These are phyloP conservation scores for Anneissia japonica DNA, from an alignment of 35 echinoderm and acorn worm genomes.

Conservation along the genomic window DNA sequence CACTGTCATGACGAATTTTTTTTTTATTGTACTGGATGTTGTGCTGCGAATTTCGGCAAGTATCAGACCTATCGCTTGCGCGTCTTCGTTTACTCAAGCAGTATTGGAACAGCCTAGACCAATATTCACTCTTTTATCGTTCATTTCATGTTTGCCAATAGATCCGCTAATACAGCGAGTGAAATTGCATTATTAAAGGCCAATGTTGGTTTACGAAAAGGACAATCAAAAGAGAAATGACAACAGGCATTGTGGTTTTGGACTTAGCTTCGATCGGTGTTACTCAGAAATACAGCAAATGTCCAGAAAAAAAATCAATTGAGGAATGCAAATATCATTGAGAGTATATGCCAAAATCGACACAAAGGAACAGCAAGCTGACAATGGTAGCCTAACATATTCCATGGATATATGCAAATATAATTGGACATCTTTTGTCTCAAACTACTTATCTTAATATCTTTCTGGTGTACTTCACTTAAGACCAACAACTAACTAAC, in stretches of 20 bases:
- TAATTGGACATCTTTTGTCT: too few relatives aligned
- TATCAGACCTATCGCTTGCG: not conserved
- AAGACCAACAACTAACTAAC: too few relatives aligned
- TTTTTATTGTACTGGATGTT: not conserved
- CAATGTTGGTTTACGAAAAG: not conserved
- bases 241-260: not conserved
- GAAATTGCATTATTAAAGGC: not conserved
- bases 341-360: not conserved
- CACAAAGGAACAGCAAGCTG: not conserved
- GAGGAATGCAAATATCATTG: not conserved
- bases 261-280: not conserved
- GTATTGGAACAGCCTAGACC: not conserved
- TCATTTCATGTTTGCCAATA: not conserved
- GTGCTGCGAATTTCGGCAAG: not conserved
- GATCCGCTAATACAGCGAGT: not conserved
- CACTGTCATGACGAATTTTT: too few relatives aligned
- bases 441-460: too few relatives aligned
- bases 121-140: not conserved
- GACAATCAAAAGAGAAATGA: not conserved
- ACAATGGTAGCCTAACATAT: not conserved
- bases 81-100: not conserved
- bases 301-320: constrained; percentile 1
- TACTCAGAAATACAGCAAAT: not conserved
- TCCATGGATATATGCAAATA: not conserved
- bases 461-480: too few relatives aligned